phyloP scores from a whole-genome alignment of 2,113 vertebrate genomes.

The Forbesichthys papilliferus region DNA sequence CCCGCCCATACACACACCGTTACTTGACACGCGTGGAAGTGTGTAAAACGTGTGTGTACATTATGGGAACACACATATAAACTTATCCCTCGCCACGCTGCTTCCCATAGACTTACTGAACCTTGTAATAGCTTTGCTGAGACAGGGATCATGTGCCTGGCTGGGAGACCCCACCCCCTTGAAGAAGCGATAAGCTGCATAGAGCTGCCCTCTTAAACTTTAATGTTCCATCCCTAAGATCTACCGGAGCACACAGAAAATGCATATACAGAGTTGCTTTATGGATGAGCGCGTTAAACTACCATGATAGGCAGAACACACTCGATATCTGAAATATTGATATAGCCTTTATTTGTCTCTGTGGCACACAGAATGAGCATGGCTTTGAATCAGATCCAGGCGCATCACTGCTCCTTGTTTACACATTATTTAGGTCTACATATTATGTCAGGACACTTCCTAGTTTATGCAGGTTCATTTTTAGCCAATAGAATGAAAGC shows the following conservation, averaged over 20 bases:
- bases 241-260: constrained; percentile 26
- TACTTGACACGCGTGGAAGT: not conserved
- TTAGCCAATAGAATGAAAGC: too few relatives aligned
- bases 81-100: constrained; percentile 46
- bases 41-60: not conserved
- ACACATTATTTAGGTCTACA: too few relatives aligned
- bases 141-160: constrained; percentile 64
- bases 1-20: constrained; percentile 30
- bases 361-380: too few relatives aligned
- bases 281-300: constrained; percentile 37
- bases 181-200: constrained; percentile 63
- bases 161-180: constrained; percentile 59
- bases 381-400: too few relatives aligned
- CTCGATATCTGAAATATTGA: constrained; percentile 50
- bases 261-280: constrained; percentile 14
- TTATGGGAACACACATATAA: constrained; percentile 35
- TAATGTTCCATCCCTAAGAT: constrained; percentile 51
- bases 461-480: too few relatives aligned
- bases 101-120: constrained; percentile 59
- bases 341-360: not conserved
- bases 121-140: constrained; percentile 75
- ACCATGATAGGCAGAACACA: constrained; percentile 16
- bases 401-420: too few relatives aligned
- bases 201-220: constrained; percentile 54
- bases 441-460: too few relatives aligned